Percentiles rank a stretch among this genome's conserved stretches.
These are phyloP conservation scores for Chrysolina americana DNA, from an alignment of 2,888 invertebrate species.

Conservation along the genomic window DNA sequence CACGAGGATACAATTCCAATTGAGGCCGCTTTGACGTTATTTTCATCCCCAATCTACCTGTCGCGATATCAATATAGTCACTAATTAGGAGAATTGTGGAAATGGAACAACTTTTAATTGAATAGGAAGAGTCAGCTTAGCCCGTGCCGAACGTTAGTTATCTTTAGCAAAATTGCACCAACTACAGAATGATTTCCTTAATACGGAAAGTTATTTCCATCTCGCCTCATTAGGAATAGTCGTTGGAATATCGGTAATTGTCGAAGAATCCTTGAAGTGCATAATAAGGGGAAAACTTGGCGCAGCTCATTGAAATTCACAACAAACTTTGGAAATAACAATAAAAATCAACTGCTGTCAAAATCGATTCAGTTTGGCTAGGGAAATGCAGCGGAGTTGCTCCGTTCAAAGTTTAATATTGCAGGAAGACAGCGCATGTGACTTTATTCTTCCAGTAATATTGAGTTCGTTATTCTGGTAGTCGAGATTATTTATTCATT, in stretches of 20 bases:
- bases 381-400: conserved; percentile 16
- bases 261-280: conserved; percentile 25
- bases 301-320: conserved; percentile 62
- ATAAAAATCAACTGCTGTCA: conserved; percentile 64
- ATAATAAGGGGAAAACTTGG: conserved; percentile 3
- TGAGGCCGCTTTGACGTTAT: background rate
- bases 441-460: background rate
- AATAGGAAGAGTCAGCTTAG: background rate
- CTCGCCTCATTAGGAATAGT: conserved; percentile 17
- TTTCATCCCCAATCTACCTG: background rate
- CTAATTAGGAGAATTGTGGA: conserved; percentile 11
- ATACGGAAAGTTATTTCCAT: conserved; percentile 24
- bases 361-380: conserved; percentile 58
- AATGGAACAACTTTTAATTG: conserved; percentile 27
- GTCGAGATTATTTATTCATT: background rate
- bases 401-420: conserved; percentile 22
- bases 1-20: background rate
- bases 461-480: background rate
- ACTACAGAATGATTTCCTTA: background rate
- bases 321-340: conserved; percentile 64
- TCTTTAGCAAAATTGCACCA: conserved; percentile 4
- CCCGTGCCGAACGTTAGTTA: background rate
- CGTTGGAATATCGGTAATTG: conserved; percentile 28
- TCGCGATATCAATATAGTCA: background rate
- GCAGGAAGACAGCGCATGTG: conserved; percentile 8